Base-by-base conservation (phyloP, 2,888 invertebrate species). In the Pristionchus maxplancki region DNA sequence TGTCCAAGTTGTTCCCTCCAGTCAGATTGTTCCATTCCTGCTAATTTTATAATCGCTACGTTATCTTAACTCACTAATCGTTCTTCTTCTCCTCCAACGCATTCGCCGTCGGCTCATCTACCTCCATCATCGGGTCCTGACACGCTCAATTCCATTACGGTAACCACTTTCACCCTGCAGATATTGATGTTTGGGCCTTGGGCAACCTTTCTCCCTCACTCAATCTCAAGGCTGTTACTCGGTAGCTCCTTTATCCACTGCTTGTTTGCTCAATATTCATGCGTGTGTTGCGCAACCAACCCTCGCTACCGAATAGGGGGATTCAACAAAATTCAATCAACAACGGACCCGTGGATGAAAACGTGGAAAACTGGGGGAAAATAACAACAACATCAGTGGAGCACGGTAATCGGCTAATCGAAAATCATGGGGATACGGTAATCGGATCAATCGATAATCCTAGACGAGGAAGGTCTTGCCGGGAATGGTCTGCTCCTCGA, bases 401-500 rank as follows among this genome's bases (percentile, higher is more conserved):
- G 31, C 34, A 67, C 67, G 67, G 28, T 34, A 67, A 31, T 64
- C 64, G 28, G n/a, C n/a, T n/a, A 67, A 67, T 31, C 5, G 64
- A 20, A 17, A 67, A 15, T 28, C 15, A 64, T 9, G 31, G 8
- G 71, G 34, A 71, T 37, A 71, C 64, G 31, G 64, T 67, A 64
- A 8, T 67, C 67, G 34, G n/a, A 67, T 67, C 67, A 67, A 34
- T 20, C 31, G 34, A 8, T 13, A 67, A 4, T 58, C 31, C 53
- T 53, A 89, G 17, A 64, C 28, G 17, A 88, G 50, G 88, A 89
- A 91, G 11, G 91, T 89, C 44, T 91, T 85, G 53, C 91, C 91
- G 15, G 91, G 90, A 37, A 89, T 88, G 15, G 88, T 53, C 6
- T 44, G 34, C 44, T 90, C 89, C 53, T 89, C 89, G 11, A 71